A percentile compares a stretch with the other conserved stretches of the same genome.
These are phyloP conservation scores for Criorhina ranunculi DNA, from an alignment of 2,888 invertebrate species.

Conservation along the genomic window DNA sequence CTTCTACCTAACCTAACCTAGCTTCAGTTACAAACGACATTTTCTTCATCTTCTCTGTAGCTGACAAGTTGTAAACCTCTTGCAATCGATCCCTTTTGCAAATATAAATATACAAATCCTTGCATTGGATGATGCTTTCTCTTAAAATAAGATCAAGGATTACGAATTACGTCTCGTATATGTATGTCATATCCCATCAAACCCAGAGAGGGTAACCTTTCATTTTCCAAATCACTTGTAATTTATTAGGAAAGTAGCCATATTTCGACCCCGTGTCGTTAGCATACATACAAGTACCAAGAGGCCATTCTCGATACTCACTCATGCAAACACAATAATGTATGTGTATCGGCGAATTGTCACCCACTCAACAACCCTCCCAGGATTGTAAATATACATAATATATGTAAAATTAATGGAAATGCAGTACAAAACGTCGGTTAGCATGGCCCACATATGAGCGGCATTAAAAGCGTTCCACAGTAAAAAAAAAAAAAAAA, in stretches of 20 bases:
- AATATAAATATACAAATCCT: constrained; percentile 21
- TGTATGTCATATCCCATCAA: not conserved
- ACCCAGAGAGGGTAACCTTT: constrained; percentile 19
- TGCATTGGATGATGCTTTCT: constrained; percentile 17
- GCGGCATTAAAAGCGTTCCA: constrained; percentile 60
- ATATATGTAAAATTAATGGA: constrained; percentile 65
- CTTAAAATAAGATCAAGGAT: constrained; percentile 47
- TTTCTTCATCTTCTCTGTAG: no score
- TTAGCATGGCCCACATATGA: constrained; percentile 75
- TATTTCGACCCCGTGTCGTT: constrained; percentile 30
- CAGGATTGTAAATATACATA: constrained; percentile 43
- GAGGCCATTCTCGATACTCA: not conserved
- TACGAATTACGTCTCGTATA: constrained; percentile 7
- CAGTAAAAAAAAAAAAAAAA: constrained; percentile 9
- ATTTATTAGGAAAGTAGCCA: constrained; percentile 50
- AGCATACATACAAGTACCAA: not conserved
- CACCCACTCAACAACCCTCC: constrained; percentile 59
- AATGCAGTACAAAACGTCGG: constrained; percentile 64
- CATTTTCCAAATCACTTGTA: constrained; percentile 39
- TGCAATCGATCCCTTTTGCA: not conserved
- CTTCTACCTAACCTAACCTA: no score
- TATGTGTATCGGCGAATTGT: constrained; percentile 46
- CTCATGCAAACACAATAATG: not conserved
- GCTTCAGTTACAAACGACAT: no score
- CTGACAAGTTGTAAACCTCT: not conserved